Percentiles rank a stretch among this genome's conserved stretches.
Conservation (phyloP, 2,113 vertebrate genomes). For the Larimichthys polyactis region DNA sequence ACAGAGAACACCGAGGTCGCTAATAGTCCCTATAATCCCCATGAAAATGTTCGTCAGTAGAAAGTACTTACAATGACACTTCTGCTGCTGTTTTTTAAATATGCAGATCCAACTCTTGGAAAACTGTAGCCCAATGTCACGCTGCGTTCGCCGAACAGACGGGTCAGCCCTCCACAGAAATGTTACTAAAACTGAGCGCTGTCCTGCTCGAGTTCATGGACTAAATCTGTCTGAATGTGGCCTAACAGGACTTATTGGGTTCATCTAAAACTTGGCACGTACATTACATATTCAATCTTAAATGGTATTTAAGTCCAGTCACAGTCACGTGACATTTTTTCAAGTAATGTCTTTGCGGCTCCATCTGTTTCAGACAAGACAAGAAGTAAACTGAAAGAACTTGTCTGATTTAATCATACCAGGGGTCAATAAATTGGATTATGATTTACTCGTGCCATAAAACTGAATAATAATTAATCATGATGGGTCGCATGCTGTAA, state of each 20-base stretch:
- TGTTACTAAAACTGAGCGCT: no score
- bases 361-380: background rate
- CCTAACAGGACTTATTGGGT: background rate
- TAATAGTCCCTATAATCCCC: constrained; percentile 20
- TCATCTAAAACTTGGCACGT: background rate
- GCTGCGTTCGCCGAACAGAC: no score
- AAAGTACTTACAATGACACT: background rate
- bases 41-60: background rate
- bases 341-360: background rate
- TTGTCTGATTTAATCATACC: background rate
- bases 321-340: background rate
- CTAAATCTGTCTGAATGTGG: no score
- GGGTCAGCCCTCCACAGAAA: no score
- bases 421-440: background rate
- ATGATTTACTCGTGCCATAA: background rate
- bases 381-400: background rate
- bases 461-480: background rate
- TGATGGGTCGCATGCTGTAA: background rate
- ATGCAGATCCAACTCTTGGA: no score
- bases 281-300: background rate
- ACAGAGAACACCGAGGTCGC: background rate
- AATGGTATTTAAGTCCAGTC: background rate
- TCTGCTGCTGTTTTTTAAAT: background rate
- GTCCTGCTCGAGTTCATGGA: no score
- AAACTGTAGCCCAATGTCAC: no score